phyloP scores from a whole-genome alignment of 2,888 invertebrate genomes.

The Spicauda simplicius region DNA sequence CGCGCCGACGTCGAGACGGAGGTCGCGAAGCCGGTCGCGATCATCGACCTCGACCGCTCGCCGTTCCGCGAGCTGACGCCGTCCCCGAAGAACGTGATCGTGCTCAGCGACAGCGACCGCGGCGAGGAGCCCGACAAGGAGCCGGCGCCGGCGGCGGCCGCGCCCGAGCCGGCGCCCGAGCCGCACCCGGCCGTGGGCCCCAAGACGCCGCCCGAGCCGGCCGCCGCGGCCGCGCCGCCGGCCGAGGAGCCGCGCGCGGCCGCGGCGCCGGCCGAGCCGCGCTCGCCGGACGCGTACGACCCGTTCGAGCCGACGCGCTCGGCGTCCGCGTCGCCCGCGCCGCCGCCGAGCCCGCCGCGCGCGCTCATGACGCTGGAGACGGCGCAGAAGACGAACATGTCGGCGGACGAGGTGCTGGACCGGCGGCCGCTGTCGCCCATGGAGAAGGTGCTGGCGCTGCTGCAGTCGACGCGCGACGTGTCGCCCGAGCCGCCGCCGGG shows the following conservation, averaged over 20 bases:
- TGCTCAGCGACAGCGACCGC: conserved; percentile 92
- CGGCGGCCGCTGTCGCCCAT: conserved; percentile 83
- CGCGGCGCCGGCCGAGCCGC: conserved; percentile 87
- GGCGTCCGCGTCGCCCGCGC: conserved; percentile 86
- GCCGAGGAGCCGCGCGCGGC: conserved; percentile 91
- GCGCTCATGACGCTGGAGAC: conserved; percentile 73
- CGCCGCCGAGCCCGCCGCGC: conserved; percentile 47
- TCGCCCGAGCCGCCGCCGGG: conserved; percentile 67
- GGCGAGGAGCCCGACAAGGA: too few species aligned
- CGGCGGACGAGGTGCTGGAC: conserved; percentile 77
- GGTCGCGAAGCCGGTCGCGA: conserved; percentile 89
- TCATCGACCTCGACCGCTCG: conserved; percentile 93
- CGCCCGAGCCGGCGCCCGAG: conserved; percentile 56
- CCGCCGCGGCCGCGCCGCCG: conserved; percentile 91
- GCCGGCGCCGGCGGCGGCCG: conserved; percentile 50
- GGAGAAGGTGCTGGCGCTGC: conserved; percentile 83
- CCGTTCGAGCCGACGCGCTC: conserved; percentile 96
- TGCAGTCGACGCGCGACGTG: conserved; percentile 79
- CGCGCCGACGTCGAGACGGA: conserved; percentile 46
- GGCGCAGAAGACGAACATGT: conserved; percentile 78
- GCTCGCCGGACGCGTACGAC: conserved; percentile 93
- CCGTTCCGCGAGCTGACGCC: conserved; percentile 93
- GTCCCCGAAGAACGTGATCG: conserved; percentile 92
- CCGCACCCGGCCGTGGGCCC: conserved; percentile 94
- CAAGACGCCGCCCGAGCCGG: conserved; percentile 92